Evolutionary conservation across 2,888 invertebrate species (phyloP).

Genomic region (Drosophila meridiana): DNA sequence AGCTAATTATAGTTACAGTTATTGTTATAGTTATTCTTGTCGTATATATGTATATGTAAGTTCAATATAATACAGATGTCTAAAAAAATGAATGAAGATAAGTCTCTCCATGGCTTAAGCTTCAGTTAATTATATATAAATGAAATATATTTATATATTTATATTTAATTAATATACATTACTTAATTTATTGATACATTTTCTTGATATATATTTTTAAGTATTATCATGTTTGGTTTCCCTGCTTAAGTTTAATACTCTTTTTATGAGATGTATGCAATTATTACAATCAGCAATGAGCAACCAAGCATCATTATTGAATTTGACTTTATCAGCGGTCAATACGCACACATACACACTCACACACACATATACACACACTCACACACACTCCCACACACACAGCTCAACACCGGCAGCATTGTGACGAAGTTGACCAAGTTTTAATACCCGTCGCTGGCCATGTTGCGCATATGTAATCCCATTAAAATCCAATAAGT

Average conservation of each 20-base stretch:
- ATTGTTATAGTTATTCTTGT: too few species aligned
- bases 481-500: conserved; percentile 84
- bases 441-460: conserved; percentile 69
- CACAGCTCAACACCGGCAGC: not conserved
- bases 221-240: not conserved
- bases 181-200: not conserved
- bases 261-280: conserved; percentile 15
- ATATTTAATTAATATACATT: not conserved
- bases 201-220: not conserved
- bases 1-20: too few species aligned
- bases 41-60: too few species aligned
- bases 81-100: too few species aligned
- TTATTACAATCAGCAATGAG: conserved; percentile 52
- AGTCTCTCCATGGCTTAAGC: too few species aligned
- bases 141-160: not conserved
- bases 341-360: conserved; percentile 26
- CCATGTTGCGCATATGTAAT: conserved; percentile 80
- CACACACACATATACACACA: conserved; percentile 15
- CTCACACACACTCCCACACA: conserved; percentile 1
- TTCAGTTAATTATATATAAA: too few species aligned
- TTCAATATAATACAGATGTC: too few species aligned
- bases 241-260: not conserved
- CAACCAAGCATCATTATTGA: conserved; percentile 37
- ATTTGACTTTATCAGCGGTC: conserved; percentile 37
- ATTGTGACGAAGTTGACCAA: conserved; percentile 59